Evolutionary conservation across 2,113 vertebrate species (phyloP).

Genomic region (Corythaixoides concolor): DNA sequence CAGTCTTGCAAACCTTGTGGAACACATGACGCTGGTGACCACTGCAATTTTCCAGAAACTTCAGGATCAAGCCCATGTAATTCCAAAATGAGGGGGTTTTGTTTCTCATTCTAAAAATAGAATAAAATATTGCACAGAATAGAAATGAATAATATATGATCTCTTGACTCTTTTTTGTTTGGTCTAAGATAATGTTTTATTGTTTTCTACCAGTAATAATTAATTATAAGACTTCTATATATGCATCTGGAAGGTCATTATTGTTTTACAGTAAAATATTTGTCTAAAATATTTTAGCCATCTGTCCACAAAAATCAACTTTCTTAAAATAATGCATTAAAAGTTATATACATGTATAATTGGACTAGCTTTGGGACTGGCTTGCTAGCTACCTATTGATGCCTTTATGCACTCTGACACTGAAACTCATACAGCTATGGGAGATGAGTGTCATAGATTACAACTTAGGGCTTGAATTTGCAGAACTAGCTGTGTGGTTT

Average conservation of each 20-base stretch:
- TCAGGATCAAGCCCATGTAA: neutral
- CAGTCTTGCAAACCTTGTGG: neutral
- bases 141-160: neutral
- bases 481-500: neutral
- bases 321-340: neutral
- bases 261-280: neutral
- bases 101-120: neutral
- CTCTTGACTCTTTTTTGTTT: neutral
- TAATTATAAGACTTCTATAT: neutral
- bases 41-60: neutral
- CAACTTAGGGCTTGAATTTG: neutral
- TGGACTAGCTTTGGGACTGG: neutral
- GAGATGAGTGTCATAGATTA: neutral
- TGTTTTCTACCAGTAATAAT: neutral
- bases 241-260: neutral
- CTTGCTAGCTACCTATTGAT: neutral
- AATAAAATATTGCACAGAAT: neutral
- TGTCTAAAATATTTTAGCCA: neutral
- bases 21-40: neutral
- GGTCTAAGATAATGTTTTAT: neutral
- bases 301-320: neutral
- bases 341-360: neutral
- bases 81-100: neutral
- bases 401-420: neutral
- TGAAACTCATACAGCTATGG: neutral